Conservation (phyloP, 2,113 vertebrate species). For the Cyprinodon tularosa region DNA sequence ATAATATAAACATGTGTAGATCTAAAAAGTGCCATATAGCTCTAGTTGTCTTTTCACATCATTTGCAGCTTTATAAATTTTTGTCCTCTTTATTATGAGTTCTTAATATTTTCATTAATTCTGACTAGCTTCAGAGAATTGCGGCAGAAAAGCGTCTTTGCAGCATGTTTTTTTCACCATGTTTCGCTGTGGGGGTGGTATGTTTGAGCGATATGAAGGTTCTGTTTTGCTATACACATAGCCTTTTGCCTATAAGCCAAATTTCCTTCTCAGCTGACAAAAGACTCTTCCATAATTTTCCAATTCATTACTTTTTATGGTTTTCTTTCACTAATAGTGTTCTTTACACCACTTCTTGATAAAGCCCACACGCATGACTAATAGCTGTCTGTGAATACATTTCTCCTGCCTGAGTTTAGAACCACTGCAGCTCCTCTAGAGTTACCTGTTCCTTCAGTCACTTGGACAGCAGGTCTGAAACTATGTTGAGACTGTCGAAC, state of each 20-base stretch:
- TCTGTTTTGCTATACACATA: background rate
- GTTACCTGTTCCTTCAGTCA: too few species aligned
- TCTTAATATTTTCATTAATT: background rate
- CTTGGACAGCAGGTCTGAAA: too few species aligned
- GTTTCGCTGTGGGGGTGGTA: background rate
- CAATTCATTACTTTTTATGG: too few species aligned
- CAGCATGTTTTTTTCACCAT: background rate
- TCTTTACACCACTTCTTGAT: too few species aligned
- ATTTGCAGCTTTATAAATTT: too few species aligned
- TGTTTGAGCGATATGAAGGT: background rate
- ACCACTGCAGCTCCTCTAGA: too few species aligned
- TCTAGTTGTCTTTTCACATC: too few species aligned
- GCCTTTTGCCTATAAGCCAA: background rate
- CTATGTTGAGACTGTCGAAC: background rate
- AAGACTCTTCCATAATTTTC: background rate
- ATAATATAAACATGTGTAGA: background rate
- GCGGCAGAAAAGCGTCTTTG: background rate
- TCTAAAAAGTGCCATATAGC: too few species aligned
- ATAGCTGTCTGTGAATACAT: too few species aligned
- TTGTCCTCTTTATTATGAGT: background rate
- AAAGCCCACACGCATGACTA: too few species aligned
- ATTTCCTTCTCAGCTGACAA: background rate
- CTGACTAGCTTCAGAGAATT: background rate
- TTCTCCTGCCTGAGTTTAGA: too few species aligned
- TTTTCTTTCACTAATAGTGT: too few species aligned